A percentile compares a stretch with the other conserved stretches of the same genome.
Conservation (phyloP, 2,888 invertebrate species). For the Sesia bembeciformis region DNA sequence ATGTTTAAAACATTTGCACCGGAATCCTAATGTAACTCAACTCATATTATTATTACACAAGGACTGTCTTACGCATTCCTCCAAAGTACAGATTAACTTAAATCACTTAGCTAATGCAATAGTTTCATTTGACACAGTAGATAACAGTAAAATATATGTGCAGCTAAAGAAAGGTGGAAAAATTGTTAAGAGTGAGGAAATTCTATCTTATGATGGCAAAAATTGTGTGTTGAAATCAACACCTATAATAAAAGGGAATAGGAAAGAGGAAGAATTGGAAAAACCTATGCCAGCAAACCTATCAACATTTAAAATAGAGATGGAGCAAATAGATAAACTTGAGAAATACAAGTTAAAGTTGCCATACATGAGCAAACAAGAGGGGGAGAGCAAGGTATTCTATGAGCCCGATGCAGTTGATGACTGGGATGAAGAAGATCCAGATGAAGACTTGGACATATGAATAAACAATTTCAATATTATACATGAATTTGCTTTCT, state of each 20-base stretch:
- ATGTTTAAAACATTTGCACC: constrained; percentile 27
- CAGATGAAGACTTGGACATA: constrained; percentile 88
- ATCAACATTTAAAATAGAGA: constrained; percentile 78
- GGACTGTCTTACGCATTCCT: constrained; percentile 56
- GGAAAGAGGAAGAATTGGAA: constrained; percentile 38
- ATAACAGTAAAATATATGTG: constrained; percentile 35
- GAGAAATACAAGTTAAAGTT: constrained; percentile 75
- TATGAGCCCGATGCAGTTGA: constrained; percentile 86
- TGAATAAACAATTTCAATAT: constrained; percentile 20
- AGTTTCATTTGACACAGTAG: constrained; percentile 33
- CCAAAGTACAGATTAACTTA: constrained; percentile 53
- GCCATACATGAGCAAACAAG: constrained; percentile 75
- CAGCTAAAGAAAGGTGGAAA: constrained; percentile 71
- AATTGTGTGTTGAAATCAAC: constrained; percentile 34
- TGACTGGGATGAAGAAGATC: constrained; percentile 91
- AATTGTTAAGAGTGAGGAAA: constrained; percentile 57
- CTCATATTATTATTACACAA: constrained; percentile 56
- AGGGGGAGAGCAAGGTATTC: constrained; percentile 77
- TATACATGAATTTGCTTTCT: background rate
- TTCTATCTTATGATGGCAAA: constrained; percentile 36
- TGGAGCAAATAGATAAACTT: constrained; percentile 76
- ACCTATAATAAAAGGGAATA: constrained; percentile 32
- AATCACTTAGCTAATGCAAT: constrained; percentile 57
- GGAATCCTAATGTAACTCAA: constrained; percentile 31
- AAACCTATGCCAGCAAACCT: constrained; percentile 54